Conservation (phyloP, 1,140 invertebrate species). For the Bombus pascuorum region DNA sequence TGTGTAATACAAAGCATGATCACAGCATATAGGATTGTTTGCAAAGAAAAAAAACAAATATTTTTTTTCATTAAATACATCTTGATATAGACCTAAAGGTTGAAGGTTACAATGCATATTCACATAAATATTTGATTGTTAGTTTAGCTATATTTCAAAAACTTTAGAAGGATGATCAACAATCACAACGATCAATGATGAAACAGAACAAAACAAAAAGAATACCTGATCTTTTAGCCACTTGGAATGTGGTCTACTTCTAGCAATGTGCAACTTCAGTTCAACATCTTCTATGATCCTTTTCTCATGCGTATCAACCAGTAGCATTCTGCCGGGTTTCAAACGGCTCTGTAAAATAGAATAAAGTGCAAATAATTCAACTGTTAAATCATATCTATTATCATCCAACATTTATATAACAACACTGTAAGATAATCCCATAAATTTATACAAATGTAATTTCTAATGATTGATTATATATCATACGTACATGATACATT, state of each 20-base stretch:
- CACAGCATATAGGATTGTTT: slow-evolving; percentile 78
- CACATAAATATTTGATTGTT: background rate
- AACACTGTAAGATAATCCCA: slow-evolving; percentile 65
- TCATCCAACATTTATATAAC: slow-evolving; percentile 73
- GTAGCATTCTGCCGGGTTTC: slow-evolving; percentile 98
- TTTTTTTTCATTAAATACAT: slow-evolving; percentile 13
- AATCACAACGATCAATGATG: background rate
- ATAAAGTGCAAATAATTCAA: slow-evolving; percentile 67
- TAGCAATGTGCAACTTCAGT: slow-evolving; percentile 94
- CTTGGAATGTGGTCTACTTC: slow-evolving; percentile 92
- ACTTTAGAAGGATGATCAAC: background rate
- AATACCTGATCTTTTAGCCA: slow-evolving; percentile 96
- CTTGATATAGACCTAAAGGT: no score
- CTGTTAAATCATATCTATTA: slow-evolving; percentile 51
- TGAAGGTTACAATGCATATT: background rate
- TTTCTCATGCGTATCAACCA: slow-evolving; percentile 97
- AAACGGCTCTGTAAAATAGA: slow-evolving; percentile 92
- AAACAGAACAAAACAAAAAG: slow-evolving; percentile 50
- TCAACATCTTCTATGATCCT: slow-evolving; percentile 97
- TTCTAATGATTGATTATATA: slow-evolving; percentile 79
- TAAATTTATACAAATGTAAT: slow-evolving; percentile 80
- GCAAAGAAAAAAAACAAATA: slow-evolving; percentile 67
- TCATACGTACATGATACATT: slow-evolving; percentile 75
- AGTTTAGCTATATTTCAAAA: background rate
- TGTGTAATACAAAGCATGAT: slow-evolving; percentile 72